Evolutionary conservation across 2,888 invertebrate genomes (phyloP).

Genomic region (Eupithecia subumbrata): DNA sequence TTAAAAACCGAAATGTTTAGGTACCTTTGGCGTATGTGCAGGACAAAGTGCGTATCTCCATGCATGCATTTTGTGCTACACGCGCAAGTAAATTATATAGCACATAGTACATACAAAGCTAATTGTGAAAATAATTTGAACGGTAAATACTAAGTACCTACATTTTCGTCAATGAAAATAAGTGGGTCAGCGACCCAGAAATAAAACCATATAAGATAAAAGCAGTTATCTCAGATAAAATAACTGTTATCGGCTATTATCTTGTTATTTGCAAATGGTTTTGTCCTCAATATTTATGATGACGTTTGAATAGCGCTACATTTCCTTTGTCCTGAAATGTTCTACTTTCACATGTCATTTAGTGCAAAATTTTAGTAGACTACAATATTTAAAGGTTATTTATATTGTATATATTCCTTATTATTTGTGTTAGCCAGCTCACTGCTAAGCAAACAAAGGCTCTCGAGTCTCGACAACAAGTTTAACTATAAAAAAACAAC

Average conservation of each 20-base stretch:
- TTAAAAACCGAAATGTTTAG: too few species aligned
- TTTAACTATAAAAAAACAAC: too few species aligned
- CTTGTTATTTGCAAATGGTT: conserved; percentile 32
- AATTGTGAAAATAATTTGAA: neutral
- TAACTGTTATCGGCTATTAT: conserved; percentile 33
- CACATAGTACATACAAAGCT: too few species aligned
- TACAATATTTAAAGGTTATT: neutral
- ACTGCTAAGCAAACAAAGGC: too few species aligned
- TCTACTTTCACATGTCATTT: neutral
- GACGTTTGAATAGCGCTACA: conserved; percentile 9
- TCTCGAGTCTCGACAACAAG: too few species aligned
- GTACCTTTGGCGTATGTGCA: too few species aligned
- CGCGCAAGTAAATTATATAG: too few species aligned
- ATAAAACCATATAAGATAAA: conserved; percentile 37
- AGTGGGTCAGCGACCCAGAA: conserved; percentile 40
- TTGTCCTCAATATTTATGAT: conserved; percentile 24
- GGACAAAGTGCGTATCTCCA: neutral
- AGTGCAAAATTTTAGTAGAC: neutral
- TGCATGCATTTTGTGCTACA: too few species aligned
- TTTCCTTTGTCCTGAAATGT: neutral
- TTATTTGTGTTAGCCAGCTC: too few species aligned
- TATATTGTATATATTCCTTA: too few species aligned
- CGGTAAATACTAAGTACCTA: neutral
- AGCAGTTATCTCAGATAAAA: conserved; percentile 35
- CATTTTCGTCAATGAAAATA: conserved; percentile 16